Evolutionary conservation across 2,113 vertebrate genomes (phyloP), one percentile per base, ranked within the genome.

Genomic region (Sarotherodon lohbergeri): DNA sequence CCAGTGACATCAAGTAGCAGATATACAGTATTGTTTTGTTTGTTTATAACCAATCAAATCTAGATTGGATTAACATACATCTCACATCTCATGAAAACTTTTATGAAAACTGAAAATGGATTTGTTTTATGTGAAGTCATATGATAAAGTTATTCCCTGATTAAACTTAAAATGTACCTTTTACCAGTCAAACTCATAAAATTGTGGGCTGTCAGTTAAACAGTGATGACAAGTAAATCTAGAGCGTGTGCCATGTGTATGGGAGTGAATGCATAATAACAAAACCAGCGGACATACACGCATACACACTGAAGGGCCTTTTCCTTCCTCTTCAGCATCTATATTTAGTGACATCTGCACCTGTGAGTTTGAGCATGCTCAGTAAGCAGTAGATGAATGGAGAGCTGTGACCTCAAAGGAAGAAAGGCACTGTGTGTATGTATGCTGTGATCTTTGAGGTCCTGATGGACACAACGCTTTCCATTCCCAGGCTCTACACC

Each of bases 261-360:
- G 27, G 57, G 36, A 14, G 9, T 13, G 12, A 41, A 41, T 46
- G 32, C 36, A 14, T 14, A 7, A 29, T 22, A 27, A 29, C 76
- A 81, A 14, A 27, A 34, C 13, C 9, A 16, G 4, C 24, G 36
- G 50, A 73, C 56, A 84, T 22, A 54, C 87, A 81, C 48, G 48
- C 55, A 56, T 36, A 19, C 73, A 82, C 66, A 50, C 52, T 19
- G 29, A 71, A 84, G 76, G 83, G 73, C 68, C 89, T 54, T 91
- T 96, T 96, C 94, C 93, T 95, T 94, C 94, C 93, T 92, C 41
- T 9, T 16, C 36, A 3, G 27, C 19, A 19, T 86, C 95, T 94
- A 93, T 91, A 90, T 93, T 92, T 93, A 94, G 92, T 54, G 57
- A 36, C 55, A 9, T 63, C 59, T 88, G 92, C 93, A 95, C 95